Percentiles rank a stretch among this genome's conserved stretches.
phyloP scores from a whole-genome alignment of 2,888 invertebrate species.

The Nephrocerus scutellatus region DNA sequence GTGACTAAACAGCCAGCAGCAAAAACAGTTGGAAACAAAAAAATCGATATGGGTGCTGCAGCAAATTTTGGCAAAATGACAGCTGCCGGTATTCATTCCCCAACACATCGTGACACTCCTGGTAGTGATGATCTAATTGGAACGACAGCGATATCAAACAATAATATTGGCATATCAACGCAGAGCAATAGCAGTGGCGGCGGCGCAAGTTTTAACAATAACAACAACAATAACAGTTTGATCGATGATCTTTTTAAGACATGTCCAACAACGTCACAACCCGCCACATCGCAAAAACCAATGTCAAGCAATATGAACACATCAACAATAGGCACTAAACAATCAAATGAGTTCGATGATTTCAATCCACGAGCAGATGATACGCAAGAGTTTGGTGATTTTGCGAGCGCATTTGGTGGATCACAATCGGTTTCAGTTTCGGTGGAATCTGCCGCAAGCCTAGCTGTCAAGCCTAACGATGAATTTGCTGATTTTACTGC shows the following conservation, averaged over 20 bases:
- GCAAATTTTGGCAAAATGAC: slow-evolving; percentile 57
- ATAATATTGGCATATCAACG: slow-evolving; percentile 14
- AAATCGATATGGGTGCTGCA: slow-evolving; percentile 61
- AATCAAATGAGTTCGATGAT: slow-evolving; percentile 48
- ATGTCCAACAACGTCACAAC: slow-evolving; percentile 40
- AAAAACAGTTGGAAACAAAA: slow-evolving; percentile 48
- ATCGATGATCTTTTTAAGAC: slow-evolving; percentile 55
- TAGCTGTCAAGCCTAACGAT: slow-evolving; percentile 45
- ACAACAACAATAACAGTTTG: slow-evolving; percentile 47
- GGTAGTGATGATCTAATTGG: slow-evolving; percentile 35
- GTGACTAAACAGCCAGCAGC: slow-evolving; percentile 50
- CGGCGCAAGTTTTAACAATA: slow-evolving; percentile 32
- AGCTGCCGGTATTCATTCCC: slow-evolving; percentile 45
- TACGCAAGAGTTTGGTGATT: slow-evolving; percentile 68
- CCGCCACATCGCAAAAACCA: slow-evolving; percentile 30
- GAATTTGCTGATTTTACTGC: slow-evolving; percentile 81
- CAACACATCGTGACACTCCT: slow-evolving; percentile 47
- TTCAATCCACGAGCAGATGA: slow-evolving; percentile 49
- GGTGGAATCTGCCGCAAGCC: slow-evolving; percentile 25
- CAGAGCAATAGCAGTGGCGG: slow-evolving; percentile 31
- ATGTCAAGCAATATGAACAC: too few relatives aligned
- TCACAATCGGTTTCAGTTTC: slow-evolving; percentile 13
- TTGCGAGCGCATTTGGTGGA: slow-evolving; percentile 61
- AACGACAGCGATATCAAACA: slow-evolving; percentile 22
- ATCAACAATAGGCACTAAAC: slow-evolving; percentile 47